Base-by-base conservation (phyloP, 2,888 invertebrate genomes). In the Julus scandinavius region DNA sequence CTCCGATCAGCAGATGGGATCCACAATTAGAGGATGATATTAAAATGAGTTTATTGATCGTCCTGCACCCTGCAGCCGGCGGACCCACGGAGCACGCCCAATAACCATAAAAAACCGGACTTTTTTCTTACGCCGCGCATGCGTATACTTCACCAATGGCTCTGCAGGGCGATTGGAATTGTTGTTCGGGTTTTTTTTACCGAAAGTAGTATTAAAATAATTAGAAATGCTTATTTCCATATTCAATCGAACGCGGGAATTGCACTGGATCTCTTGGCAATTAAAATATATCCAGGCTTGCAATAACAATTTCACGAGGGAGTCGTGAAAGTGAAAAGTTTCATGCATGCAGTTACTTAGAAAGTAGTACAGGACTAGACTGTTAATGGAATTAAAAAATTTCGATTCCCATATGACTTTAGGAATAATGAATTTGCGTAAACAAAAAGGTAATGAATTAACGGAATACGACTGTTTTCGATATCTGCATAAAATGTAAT, bases 1-100 rank as follows among this genome's bases (percentile, higher is more conserved):
- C 63, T n/a, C 63, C n/a, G 63, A 63, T 63, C 63, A 63, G 63
- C 63, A 63, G 63, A 63, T 63, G 63, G 63, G 63, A 63, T 63
- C 63, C 63, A 20, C 63, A 63, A 63, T 63, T 63, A 63, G 63
- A 20, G n/a, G 6, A 63, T 63, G 63, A 20, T 63, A 63, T 63
- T 63, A 63, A 63, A 63, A 63, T 63, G 63, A 63, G 63, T 63
- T 54, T 54, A 63, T 63, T 20, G 63, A 63, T 63, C 63, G 63
- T 5, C 54, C 54, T 63, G 20, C 20, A n/a, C 63, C 63, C 54
- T 54, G 20, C 20, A 63, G 63, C 20, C 6, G 63, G 1, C 3
- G 20, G 20, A 63, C 7, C 29, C 29, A 29, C 29, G 29, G 63
- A 63, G 20, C 20, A n/a, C 63, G 63, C 63, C 63, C 20, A 63